Conservation (phyloP, 2,113 vertebrate genomes). For the Petrocephalus microphthalmus region DNA sequence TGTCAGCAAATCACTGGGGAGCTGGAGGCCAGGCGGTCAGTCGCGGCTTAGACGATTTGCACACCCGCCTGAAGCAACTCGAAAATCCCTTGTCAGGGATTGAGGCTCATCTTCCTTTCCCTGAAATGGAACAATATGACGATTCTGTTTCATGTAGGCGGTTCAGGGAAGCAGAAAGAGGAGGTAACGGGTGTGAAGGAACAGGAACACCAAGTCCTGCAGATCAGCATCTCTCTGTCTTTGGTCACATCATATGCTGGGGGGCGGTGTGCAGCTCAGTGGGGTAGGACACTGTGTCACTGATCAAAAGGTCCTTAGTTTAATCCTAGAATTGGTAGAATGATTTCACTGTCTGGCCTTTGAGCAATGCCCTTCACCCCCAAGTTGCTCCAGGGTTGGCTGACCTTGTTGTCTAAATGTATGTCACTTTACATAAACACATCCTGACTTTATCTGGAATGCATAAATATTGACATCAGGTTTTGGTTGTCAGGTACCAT, state of each 20-base stretch:
- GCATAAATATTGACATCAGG: background rate
- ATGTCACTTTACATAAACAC: background rate
- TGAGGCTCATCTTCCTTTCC: background rate
- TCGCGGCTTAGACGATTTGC: background rate
- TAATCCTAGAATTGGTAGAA: background rate
- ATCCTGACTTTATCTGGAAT: background rate
- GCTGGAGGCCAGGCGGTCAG: background rate
- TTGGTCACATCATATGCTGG: background rate
- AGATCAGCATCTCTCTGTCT: background rate
- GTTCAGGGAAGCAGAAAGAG: background rate
- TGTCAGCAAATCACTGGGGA: background rate
- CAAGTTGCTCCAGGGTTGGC: background rate
- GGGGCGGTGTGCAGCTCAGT: background rate
- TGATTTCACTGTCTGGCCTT: background rate
- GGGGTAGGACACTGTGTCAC: background rate
- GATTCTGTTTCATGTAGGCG: background rate
- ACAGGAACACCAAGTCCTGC: background rate
- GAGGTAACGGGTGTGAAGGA: background rate
- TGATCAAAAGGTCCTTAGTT: background rate
- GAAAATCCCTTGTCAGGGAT: background rate
- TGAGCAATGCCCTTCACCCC: background rate
- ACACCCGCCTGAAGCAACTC: background rate
- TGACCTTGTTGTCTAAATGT: background rate
- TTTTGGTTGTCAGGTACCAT: background rate
- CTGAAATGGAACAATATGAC: background rate